Evolutionary conservation across 2,888 invertebrate species (phyloP), one percentile per base, ranked within the genome.

Genomic region (Campoplex capitator): DNA sequence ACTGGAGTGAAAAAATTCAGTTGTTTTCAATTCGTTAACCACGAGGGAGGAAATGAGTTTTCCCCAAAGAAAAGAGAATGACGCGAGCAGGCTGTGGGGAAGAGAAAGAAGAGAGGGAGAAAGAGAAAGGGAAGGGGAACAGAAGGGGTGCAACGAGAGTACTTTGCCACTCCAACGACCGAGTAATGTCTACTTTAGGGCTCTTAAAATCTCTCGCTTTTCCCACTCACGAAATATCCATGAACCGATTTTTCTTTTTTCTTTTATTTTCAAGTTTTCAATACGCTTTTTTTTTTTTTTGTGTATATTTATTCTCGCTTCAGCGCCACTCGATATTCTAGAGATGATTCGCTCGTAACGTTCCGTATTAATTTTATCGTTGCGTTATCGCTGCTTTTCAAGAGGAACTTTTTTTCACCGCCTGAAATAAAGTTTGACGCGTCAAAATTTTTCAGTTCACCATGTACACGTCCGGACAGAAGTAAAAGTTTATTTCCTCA

Each of bases 1-100:
- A 67, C 42, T 77, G 38, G 7, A 48, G 54, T 8, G 13, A 45
- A 38, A 51, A 51, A 70, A 56, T 67, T 76, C 76, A 80, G 71
- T 86, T 83, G 79, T 76, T 86, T 86, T 80, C 67, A 42, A 80
- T 83, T 83, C 83, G 86, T 86, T 83, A 86, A 86, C 35, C 74
- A 54, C 67, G 54, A 73, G 56, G 13, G 28, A 48, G 68, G 48
- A 65, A 42, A 56, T 28, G 54, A 65, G 70, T 67, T 73, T 65
- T 23, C 70, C 78, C 58, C n/a, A n/a, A 45, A 68, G 8, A 45
- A 70, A 77, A 13, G 74, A 77, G 62, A 35, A 62, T n/a, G 23
- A 65, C 51, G 73, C 56, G 2, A 56, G n/a, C n/a, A n/a, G 8
- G 23, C n/a, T 58, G 28, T 58, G 23, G 18, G 9, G 8, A 58